Evolutionary conservation across 2,797 vertebrate genomes (phyloP), one percentile per base, ranked within the genome.

Genomic region (Syncerus caffer): DNA sequence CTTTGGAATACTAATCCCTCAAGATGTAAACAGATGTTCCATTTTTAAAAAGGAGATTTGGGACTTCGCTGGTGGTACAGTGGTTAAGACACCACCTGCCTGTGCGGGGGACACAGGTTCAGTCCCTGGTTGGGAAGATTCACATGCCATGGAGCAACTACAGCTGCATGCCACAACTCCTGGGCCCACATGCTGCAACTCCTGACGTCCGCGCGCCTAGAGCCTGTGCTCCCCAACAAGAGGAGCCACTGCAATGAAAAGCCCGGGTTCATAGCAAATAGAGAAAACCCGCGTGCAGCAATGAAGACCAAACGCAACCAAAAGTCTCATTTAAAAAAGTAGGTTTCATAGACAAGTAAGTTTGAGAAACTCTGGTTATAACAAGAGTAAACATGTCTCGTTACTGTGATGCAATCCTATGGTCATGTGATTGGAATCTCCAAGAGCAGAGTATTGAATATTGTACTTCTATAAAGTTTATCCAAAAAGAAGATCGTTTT

Each of bases 321-420:
- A 15, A 27, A 38, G 67, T 71, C 67, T 71, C n/a, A 71, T 38
- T 67, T 71, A 1, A 13, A 38, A 71, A 21, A 71, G 76, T 17
- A 13, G 8, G 2, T 80, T 78, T 74, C 31, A 50, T 12, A 19
- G 14, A 55, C 76, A 89, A 74, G 1, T 50, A 89, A 80, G 4
- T 85, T 45, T 80, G 55, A 93, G 82, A 88, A 88, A 95, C 42
- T 82, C 34, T 88, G 21, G 80, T 29, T 90, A 19, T 60, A 80
- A 51, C n/a, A 80, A 95, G 12, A 74, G 10, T 21, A 50, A 92
- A 42, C 11, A 31, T 45, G 55, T 51, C 80, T 92, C 45, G 78
- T 92, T 94, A 90, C 1, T 38, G 58, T 90, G 53, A 84, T 17
- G 29, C 19, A 80, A 21, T 86, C 50, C 17, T 14, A 55, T 62